Percentiles rank a stretch among this genome's conserved stretches.
phyloP scores from a whole-genome alignment of 2,797 vertebrate genomes.

The Staurois parvus region DNA sequence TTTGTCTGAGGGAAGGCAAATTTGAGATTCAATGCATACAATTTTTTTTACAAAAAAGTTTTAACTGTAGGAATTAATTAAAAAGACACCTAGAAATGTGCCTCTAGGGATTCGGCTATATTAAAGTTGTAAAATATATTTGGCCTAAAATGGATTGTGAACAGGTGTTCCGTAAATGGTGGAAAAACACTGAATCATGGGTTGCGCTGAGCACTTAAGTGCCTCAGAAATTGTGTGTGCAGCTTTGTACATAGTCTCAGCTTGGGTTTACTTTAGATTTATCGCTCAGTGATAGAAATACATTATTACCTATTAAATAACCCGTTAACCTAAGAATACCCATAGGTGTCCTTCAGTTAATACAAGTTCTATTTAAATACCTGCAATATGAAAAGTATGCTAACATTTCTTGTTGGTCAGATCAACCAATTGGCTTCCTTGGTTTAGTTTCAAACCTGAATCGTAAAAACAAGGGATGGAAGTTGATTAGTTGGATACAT shows the following conservation, averaged over 20 bases:
- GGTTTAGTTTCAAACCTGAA: no score
- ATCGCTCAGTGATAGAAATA: constrained; percentile 12
- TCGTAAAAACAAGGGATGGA: no score
- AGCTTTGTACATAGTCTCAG: constrained; percentile 10
- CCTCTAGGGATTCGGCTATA: constrained; percentile 71
- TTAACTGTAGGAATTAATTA: constrained; percentile 76
- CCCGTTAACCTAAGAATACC: constrained; percentile 14
- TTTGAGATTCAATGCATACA: constrained; percentile 22
- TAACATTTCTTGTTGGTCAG: no score
- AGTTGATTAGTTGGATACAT: no score
- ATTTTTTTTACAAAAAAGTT: constrained; percentile 40
- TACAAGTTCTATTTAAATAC: background rate
- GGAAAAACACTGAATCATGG: constrained; percentile 55
- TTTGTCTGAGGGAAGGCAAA: constrained; percentile 24
- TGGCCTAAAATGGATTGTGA: constrained; percentile 75
- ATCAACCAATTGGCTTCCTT: no score
- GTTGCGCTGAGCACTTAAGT: constrained; percentile 37
- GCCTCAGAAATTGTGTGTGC: constrained; percentile 2
- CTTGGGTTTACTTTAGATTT: constrained; percentile 13
- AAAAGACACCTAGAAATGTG: constrained; percentile 67
- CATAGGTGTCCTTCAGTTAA: constrained; percentile 9
- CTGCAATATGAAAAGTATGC: no score
- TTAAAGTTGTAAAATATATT: constrained; percentile 72
- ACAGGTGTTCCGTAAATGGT: constrained; percentile 77
- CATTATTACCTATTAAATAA: constrained; percentile 31